phyloP scores from a whole-genome alignment of 2,113 vertebrate species.

The Merops nubicus region DNA sequence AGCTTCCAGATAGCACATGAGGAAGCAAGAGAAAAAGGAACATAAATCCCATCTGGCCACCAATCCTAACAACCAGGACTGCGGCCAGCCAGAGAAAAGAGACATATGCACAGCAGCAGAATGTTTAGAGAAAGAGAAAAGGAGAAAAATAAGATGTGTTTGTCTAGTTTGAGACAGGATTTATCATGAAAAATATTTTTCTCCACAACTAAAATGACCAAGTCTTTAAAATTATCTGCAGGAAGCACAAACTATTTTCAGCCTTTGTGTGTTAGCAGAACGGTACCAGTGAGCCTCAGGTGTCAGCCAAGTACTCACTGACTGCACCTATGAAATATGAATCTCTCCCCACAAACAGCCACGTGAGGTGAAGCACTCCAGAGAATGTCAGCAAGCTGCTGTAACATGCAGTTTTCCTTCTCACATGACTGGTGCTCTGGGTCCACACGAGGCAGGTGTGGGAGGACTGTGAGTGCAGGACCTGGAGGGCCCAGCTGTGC shows the following conservation, averaged over 20 bases:
- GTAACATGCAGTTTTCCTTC: background rate
- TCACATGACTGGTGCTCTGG: background rate
- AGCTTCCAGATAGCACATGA: slow-evolving; percentile 34
- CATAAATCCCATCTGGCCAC: slow-evolving; percentile 57
- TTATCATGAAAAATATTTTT: background rate
- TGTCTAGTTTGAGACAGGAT: background rate
- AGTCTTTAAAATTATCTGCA: background rate
- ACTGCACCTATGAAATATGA: background rate
- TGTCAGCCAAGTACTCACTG: background rate
- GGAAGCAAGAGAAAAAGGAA: slow-evolving; percentile 49
- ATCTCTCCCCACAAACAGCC: background rate
- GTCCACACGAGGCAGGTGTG: background rate
- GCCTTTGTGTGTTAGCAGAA: background rate
- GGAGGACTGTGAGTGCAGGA: background rate
- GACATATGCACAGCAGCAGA: slow-evolving; percentile 51
- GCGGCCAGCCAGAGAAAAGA: slow-evolving; percentile 37
- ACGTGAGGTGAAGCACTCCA: background rate
- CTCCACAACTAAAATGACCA: background rate
- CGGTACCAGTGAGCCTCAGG: background rate
- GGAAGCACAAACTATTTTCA: background rate
- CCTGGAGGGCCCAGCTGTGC: background rate
- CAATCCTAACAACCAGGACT: slow-evolving; percentile 38
- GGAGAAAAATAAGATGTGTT: slow-evolving; percentile 15
- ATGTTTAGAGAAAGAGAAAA: slow-evolving; percentile 1
- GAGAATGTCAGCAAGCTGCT: background rate